Base-by-base conservation (phyloP, 2,888 invertebrate species). In the Augochlorella aurata region DNA sequence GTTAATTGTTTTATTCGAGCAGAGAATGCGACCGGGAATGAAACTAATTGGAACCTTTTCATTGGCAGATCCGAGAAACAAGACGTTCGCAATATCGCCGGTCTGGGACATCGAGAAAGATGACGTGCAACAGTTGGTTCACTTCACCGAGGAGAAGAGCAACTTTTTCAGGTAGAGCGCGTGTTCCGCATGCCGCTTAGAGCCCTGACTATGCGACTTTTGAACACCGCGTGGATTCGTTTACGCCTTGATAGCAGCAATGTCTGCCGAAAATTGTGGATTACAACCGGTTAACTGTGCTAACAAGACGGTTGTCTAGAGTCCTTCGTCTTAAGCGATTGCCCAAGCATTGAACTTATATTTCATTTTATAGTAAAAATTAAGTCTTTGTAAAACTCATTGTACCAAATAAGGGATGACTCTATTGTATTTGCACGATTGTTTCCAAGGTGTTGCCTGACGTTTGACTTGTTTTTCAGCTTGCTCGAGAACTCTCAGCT, bases 21-120 rank as follows among this genome's bases (percentile, higher is more conserved):
- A 14, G 16, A 21, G 58, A 58, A 58, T 58, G 58, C 58, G 58
- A 58, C 2, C 61, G 61, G 61, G 9, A 63, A 38, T 29, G 24
- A 58, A 58, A 63, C 29, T 63, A 63, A 63, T 63, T 63, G 61
- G 16, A 29, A 63, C 2, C 21, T 68, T 58, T 70, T 75, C 67
- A 70, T 65, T 84, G 89, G 90, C 86, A 74, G 89, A 90, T 77
- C 74, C 89, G 67, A 77, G 84, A 45, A 88, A 87, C 52, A 75
- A 89, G 68, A 85, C 89, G 29, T 92, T 86, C 81, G 84, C 89
- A 73, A 89, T 92, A 89, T 89, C 92, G 14, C 87, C 90, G 9
- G 89, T 90, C 54, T 93, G 92, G 93, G 89, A 90, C 83, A 85
- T 89, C 44, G 89, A 89, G 47, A 90, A 92, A 81, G 91, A 90